Conservation (phyloP, 2,797 vertebrate species). For the Florisuga fusca region DNA sequence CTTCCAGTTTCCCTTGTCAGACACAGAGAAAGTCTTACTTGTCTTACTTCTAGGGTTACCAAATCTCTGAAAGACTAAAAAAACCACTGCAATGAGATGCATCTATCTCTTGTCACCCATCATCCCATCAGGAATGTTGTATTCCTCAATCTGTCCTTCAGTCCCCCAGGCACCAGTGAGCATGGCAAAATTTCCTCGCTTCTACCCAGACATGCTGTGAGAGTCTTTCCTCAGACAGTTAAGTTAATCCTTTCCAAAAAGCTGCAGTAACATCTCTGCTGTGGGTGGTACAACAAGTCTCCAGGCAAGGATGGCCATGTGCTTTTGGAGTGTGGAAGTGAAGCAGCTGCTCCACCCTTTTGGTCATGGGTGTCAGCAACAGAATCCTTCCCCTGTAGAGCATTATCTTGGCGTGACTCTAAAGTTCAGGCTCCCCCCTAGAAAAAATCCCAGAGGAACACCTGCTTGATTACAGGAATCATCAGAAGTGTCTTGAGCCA, state of each 20-base stretch:
- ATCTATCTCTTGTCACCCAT: not conserved
- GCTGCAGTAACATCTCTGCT: not conserved
- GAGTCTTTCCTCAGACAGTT: not conserved
- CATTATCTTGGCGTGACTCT: not conserved
- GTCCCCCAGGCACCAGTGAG: fast-evolving
- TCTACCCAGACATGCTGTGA: not conserved
- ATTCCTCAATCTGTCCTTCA: not conserved
- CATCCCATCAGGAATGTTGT: not conserved
- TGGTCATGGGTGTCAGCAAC: not conserved
- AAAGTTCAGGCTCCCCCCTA: not conserved
- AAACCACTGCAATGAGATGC: not conserved
- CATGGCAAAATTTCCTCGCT: not conserved
- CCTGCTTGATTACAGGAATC: not conserved
- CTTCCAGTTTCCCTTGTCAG: not conserved
- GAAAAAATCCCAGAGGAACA: not conserved
- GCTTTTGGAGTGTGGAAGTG: not conserved
- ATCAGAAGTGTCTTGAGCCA: not conserved
- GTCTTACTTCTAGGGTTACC: not conserved
- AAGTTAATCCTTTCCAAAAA: not conserved
- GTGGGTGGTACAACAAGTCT: not conserved
- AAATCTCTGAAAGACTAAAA: not conserved
- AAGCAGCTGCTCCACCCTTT: not conserved
- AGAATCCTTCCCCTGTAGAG: not conserved
- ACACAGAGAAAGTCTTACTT: not conserved
- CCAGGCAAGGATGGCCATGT: not conserved